Evolutionary conservation across 2,888 invertebrate species (phyloP).

Genomic region (Cylindroiulus punctatus): DNA sequence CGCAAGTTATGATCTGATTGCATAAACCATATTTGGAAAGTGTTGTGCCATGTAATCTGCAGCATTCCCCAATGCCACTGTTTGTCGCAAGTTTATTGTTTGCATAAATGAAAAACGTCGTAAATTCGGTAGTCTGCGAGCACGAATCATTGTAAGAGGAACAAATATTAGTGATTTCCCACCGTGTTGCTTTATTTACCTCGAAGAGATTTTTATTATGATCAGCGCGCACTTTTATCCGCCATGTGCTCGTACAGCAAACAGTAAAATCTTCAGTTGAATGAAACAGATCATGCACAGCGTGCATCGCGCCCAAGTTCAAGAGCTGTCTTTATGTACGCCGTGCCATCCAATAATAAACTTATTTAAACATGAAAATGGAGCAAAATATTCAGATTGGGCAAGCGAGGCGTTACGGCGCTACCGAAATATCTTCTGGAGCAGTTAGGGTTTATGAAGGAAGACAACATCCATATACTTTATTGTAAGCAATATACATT

Average conservation of each 20-base stretch:
- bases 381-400: conserved; percentile 40
- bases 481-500: conserved; percentile 45
- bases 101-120: not conserved
- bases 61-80: not conserved
- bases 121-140: not conserved
- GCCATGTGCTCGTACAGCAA: conserved; percentile 16
- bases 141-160: not conserved
- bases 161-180: conserved; percentile 4
- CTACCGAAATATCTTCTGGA: not conserved
- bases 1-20: no score
- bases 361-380: conserved; percentile 36
- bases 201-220: conserved; percentile 28
- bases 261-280: conserved; percentile 40
- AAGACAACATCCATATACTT: conserved; percentile 47
- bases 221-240: conserved; percentile 3
- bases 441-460: conserved; percentile 47
- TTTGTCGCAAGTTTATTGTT: not conserved
- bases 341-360: conserved; percentile 35
- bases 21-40: not conserved
- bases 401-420: conserved; percentile 25
- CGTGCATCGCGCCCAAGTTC: conserved; percentile 41
- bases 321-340: conserved; percentile 31
- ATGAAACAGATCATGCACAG: conserved; percentile 30
- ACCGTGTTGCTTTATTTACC: conserved; percentile 26
- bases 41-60: no score